phyloP scores from a whole-genome alignment of 2,113 vertebrate species.

The Cavia aperea region DNA sequence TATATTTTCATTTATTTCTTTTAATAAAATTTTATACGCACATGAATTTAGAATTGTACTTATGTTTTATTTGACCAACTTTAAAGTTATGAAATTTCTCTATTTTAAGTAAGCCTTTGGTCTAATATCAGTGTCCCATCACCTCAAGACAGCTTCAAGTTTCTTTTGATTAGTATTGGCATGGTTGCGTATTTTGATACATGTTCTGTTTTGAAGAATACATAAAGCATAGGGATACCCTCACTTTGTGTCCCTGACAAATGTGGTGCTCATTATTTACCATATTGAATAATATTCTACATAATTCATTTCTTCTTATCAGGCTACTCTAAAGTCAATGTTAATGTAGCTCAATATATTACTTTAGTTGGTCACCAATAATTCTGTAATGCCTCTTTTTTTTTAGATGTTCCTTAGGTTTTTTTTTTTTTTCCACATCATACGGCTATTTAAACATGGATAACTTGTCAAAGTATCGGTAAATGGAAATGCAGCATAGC shows the following conservation, averaged over 20 bases:
- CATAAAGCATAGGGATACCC: no score
- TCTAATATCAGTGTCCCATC: background rate
- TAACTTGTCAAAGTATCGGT: background rate
- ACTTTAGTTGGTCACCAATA: background rate
- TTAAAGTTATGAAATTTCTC: background rate
- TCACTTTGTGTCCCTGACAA: background rate
- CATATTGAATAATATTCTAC: background rate
- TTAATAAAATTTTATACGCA: background rate
- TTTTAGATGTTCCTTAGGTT: background rate
- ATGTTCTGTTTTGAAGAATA: background rate
- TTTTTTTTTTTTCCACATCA: background rate
- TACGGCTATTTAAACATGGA: background rate
- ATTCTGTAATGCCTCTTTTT: background rate
- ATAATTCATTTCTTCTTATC: background rate
- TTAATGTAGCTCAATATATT: background rate
- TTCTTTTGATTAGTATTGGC: background rate
- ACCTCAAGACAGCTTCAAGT: background rate
- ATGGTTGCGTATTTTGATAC: background rate
- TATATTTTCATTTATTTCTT: background rate
- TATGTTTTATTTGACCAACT: background rate
- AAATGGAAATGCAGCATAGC: background rate
- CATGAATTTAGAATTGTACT: background rate
- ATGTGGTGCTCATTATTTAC: background rate
- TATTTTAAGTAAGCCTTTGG: background rate
- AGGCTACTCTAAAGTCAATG: background rate